These are phyloP conservation scores for Tauraco hartlaubi DNA, from an alignment of 2,797 vertebrate species.

Conservation along the genomic window DNA sequence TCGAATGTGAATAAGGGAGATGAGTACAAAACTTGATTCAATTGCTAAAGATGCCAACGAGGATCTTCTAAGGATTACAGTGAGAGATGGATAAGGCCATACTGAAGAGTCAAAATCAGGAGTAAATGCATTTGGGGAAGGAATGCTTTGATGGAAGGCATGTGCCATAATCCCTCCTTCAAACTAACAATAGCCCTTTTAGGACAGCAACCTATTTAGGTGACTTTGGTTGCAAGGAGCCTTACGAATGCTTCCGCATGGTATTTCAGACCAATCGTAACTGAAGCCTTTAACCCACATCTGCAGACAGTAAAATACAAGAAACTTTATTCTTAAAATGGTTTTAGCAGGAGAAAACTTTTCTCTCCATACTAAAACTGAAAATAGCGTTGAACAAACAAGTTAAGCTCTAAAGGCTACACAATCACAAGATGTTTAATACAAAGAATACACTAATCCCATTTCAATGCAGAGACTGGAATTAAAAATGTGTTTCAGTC, in stretches of 20 bases:
- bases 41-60: neutral
- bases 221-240: neutral
- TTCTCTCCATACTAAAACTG: neutral
- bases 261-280: neutral
- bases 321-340: neutral
- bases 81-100: neutral
- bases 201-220: neutral
- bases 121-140: neutral
- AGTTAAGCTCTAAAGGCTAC: neutral
- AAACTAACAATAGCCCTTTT: neutral
- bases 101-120: constrained; percentile 15
- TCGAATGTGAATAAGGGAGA: neutral
- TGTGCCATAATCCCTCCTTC: neutral
- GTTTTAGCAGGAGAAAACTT: neutral
- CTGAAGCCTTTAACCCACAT: neutral
- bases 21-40: neutral
- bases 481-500: constrained; percentile 1
- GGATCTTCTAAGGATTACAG: constrained; percentile 15
- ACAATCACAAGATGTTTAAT: constrained; percentile 11
- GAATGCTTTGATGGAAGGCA: constrained; percentile 6
- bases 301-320: neutral
- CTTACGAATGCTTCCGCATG: neutral
- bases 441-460: constrained; percentile 8
- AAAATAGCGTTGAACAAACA: constrained; percentile 16
- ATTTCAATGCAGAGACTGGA: neutral